Base-by-base conservation (phyloP, 37 sponge, comb jelly and placozoan species). In the Halichondria panicea region DNA sequence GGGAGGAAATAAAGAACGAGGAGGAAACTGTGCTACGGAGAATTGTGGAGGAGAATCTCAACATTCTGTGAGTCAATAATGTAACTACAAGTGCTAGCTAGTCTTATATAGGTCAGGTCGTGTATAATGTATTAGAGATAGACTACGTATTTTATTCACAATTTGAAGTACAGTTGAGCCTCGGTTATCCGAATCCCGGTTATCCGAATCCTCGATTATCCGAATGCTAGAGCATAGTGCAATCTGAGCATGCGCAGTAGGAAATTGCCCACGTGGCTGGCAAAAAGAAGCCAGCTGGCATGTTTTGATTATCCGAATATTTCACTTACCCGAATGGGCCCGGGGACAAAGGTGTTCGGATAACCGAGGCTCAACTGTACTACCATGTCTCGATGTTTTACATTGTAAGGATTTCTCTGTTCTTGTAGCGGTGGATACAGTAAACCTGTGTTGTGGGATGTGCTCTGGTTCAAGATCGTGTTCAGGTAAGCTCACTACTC, bases 1-100 rank as follows among this genome's bases (percentile, higher is more conserved):
- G 80, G 75, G 85, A 89, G 52, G 86, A 84, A 40, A 57, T 63
- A 5, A 80, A 54, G 44, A 71, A 68, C 0, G 81, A 76, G 60
- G 86, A 89, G 43, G 86, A 84, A 32, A 36, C 25, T 0, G 35
- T 77, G 21, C 45, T 89, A 1, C 46, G 63, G 11, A 79, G 53
- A 18, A 72, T 89, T n/a, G 0, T 89, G 36, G 85, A 89, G 65
- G 75, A 89, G 42, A 84, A 79, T 55, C 50, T 89, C 27, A 68
- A 62, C 45, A 62, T 89, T 45, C 57, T 40, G 89, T 89, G 34
- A 53, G 78, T 28, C 2, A 0, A 55, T 31, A 31, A n/a, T 40
- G 12, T 37, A n/a, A 1, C 4, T 2, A 59, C n/a, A 30, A 35
- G 19, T 68, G 27, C 19, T 21, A 8, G 30, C 19, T 64, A 36